Conservation (phyloP, 2,888 invertebrate genomes). For the Drosophila atroscutellata region DNA sequence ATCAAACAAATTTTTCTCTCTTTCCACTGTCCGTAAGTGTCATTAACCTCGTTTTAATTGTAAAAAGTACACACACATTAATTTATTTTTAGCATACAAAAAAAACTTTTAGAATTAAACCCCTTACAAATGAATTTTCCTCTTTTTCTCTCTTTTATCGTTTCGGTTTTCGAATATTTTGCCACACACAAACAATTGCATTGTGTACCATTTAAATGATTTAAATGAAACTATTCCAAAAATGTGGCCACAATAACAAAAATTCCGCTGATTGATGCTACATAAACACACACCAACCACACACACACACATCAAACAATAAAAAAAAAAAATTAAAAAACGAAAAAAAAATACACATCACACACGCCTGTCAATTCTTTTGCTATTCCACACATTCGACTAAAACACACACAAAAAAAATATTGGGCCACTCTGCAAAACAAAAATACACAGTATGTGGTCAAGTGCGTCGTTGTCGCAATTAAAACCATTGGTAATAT, state of each 20-base stretch:
- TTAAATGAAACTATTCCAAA: slow-evolving; percentile 64
- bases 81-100: slow-evolving; percentile 42
- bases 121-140: slow-evolving; percentile 69
- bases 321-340: slow-evolving; percentile 11
- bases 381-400: slow-evolving; percentile 32
- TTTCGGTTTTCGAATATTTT: slow-evolving; percentile 60
- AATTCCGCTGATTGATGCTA: slow-evolving; percentile 61
- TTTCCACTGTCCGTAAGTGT: slow-evolving; percentile 21
- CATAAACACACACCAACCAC: slow-evolving; percentile 41
- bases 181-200: slow-evolving; percentile 52
- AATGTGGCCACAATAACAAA: slow-evolving; percentile 57
- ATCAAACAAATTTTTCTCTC: slow-evolving; percentile 13
- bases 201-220: slow-evolving; percentile 50
- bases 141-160: slow-evolving; percentile 64
- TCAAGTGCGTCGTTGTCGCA: slow-evolving; percentile 99
- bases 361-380: slow-evolving; percentile 48
- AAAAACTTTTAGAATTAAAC: slow-evolving; percentile 36
- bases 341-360: slow-evolving; percentile 37
- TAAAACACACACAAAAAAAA: slow-evolving; percentile 22
- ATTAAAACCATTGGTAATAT: slow-evolving; percentile 99
- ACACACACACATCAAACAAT: slow-evolving; percentile 27
- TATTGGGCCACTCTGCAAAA: slow-evolving; percentile 53
- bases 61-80: slow-evolving; percentile 19
- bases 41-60: slow-evolving; percentile 26
- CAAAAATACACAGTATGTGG: slow-evolving; percentile 93